Conservation (phyloP, 2,113 vertebrate genomes). For the Cavia porcellus region DNA sequence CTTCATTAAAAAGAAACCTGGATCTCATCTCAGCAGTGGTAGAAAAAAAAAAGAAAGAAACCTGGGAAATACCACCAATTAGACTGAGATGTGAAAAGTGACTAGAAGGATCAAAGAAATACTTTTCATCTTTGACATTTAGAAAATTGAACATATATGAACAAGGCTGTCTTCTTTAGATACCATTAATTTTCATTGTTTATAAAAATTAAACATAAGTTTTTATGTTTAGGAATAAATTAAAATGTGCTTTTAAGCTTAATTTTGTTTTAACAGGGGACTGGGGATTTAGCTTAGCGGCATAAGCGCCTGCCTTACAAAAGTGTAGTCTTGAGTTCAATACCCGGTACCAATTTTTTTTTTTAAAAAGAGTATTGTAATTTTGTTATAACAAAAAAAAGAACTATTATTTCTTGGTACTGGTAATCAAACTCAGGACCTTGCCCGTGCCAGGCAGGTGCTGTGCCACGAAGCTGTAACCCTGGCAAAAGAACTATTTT, state of each 20-base stretch:
- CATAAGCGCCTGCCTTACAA: no score
- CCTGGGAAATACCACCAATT: conserved; percentile 3
- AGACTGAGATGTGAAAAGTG: neutral
- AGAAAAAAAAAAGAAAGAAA: conserved; percentile 6
- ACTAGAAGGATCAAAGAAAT: neutral
- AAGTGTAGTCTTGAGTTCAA: no score
- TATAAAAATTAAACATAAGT: neutral
- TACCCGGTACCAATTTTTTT: no score
- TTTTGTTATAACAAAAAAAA: conserved; percentile 60
- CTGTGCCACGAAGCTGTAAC: no score
- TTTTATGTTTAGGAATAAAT: conserved; percentile 66
- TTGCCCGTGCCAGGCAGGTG: no score
- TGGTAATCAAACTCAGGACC: no score
- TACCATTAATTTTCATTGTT: neutral
- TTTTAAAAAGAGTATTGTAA: no score
- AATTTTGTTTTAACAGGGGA: neutral
- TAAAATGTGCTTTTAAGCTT: conserved; percentile 71
- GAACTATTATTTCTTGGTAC: conserved; percentile 11
- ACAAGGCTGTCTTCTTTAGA: neutral
- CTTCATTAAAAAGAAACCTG: conserved; percentile 68
- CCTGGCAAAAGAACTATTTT: neutral
- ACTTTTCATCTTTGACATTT: neutral
- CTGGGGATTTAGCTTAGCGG: no score
- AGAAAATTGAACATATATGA: neutral
- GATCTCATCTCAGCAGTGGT: neutral